Evolutionary conservation across 2,113 vertebrate species (phyloP).

Genomic region (Paracanthobrama guichenoti): DNA sequence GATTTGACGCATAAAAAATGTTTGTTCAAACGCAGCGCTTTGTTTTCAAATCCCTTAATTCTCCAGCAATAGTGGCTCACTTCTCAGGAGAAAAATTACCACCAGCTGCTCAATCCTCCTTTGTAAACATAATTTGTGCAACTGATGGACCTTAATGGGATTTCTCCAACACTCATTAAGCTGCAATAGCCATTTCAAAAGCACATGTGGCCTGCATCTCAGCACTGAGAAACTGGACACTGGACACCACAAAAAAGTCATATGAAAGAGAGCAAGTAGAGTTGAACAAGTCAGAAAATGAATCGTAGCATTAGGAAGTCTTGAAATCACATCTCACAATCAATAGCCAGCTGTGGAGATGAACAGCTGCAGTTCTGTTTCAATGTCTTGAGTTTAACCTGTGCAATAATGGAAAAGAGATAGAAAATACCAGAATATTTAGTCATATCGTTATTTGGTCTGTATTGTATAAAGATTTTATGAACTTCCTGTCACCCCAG

Average conservation of each 20-base stretch:
- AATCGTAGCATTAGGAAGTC: neutral
- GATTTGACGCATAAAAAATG: neutral
- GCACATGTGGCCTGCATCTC: constrained; percentile 13
- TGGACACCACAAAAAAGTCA: neutral
- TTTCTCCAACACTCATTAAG: constrained; percentile 54
- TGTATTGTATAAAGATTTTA: neutral
- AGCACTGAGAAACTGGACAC: constrained; percentile 13
- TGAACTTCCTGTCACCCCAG: neutral
- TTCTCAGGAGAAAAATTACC: constrained; percentile 51
- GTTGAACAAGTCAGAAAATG: constrained; percentile 17
- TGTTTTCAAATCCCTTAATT: constrained; percentile 39
- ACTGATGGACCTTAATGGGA: constrained; percentile 44
- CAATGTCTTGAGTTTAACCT: neutral
- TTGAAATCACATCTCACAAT: constrained; percentile 35
- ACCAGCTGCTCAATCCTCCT: constrained; percentile 48
- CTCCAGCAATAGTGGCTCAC: constrained; percentile 31
- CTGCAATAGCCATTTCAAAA: constrained; percentile 36
- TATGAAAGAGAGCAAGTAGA: neutral
- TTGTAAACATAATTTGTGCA: constrained; percentile 56
- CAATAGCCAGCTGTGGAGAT: constrained; percentile 18
- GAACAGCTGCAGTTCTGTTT: neutral
- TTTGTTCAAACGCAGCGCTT: constrained; percentile 2
- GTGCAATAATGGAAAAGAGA: neutral
- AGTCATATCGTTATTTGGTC: neutral
- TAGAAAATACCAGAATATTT: neutral